Evolutionary conservation across 2,113 vertebrate genomes (phyloP), one percentile per base, ranked within the genome.

Genomic region (Nibea coibor): DNA sequence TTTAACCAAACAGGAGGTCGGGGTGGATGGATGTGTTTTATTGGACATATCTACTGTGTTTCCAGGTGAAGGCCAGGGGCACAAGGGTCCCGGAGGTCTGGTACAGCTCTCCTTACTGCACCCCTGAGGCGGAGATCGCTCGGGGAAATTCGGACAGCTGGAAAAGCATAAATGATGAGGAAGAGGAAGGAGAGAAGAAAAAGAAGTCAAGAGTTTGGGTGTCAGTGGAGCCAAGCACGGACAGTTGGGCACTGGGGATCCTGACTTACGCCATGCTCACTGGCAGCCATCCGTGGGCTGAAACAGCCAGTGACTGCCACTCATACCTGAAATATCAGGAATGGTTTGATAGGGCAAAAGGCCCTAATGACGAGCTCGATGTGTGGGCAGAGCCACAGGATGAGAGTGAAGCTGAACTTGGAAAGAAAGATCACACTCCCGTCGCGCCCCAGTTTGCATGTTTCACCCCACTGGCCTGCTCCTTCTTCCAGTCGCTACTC

Each of bases 231-330:
- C 91, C 96, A 0, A 92, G 95, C 4, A 80, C 96, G 24, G 97
- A 98, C 24, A 94, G 94, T 82, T 98, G 97, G 97, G 96, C 96
- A 0, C 93, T 97, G 4, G 97, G 96, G 0, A 94, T 98, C 72
- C 93, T 98, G 12, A 94, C 96, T 47, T 98, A 96, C 74, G 95
- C 95, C 7, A 87, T 96, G 10, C 88, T 96, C 72, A 97, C 95
- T 0, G 96, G 96, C 35, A 93, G 86, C 20, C 95, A 96, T 42
- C 97, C 97, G 0, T 97, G 97, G 97, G 87, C 92, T 0, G 83
- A 94, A 67, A 96, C 96, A 0, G 39, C 93, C 83, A 89, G 87
- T 14, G 78, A 95, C 1, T 95, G 96, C 83, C 79, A 78, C 0
- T 90, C 94, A 11, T 97, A 96, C 0, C 88, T 93, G 50, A 94